A percentile compares a stretch with the other conserved stretches of the same genome.
Evolutionary conservation across 2,113 vertebrate genomes (phyloP).

Genomic region (Falco punctatus): DNA sequence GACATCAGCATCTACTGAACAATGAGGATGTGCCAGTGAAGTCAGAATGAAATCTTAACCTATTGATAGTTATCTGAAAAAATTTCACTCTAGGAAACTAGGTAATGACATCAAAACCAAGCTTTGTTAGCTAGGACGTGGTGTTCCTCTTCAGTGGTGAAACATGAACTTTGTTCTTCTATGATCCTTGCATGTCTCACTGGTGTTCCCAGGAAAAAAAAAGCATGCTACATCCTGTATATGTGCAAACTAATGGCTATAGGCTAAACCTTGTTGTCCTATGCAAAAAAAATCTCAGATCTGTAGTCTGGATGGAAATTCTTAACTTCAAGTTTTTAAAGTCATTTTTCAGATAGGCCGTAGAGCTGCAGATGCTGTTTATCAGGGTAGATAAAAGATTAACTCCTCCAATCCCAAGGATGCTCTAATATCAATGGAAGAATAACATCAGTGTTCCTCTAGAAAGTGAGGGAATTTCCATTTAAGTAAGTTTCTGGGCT

Average conservation of each 20-base stretch:
- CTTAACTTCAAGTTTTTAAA: not conserved
- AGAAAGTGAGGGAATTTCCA: not conserved
- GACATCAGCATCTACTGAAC: not conserved
- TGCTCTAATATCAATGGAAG: not conserved
- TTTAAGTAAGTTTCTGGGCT: not conserved
- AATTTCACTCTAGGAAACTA: not conserved
- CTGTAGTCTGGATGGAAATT: not conserved
- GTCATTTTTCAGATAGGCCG: not conserved
- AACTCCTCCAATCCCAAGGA: not conserved
- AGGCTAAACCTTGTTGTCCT: not conserved
- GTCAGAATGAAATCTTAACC: not conserved
- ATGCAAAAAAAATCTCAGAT: not conserved
- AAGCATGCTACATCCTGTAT: not conserved
- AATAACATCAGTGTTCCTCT: not conserved
- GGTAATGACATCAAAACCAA: not conserved
- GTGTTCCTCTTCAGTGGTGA: not conserved
- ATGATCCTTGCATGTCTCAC: not conserved
- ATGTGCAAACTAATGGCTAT: not conserved
- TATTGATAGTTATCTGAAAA: not conserved
- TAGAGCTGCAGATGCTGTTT: not conserved
- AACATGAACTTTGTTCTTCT: not conserved
- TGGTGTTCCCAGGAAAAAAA: constrained; percentile 17
- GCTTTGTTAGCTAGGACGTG: not conserved
- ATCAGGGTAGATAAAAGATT: not conserved
- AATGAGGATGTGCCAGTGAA: not conserved